Base-by-base conservation (phyloP, 1,140 invertebrate species). In the Pomacea maculata region DNA sequence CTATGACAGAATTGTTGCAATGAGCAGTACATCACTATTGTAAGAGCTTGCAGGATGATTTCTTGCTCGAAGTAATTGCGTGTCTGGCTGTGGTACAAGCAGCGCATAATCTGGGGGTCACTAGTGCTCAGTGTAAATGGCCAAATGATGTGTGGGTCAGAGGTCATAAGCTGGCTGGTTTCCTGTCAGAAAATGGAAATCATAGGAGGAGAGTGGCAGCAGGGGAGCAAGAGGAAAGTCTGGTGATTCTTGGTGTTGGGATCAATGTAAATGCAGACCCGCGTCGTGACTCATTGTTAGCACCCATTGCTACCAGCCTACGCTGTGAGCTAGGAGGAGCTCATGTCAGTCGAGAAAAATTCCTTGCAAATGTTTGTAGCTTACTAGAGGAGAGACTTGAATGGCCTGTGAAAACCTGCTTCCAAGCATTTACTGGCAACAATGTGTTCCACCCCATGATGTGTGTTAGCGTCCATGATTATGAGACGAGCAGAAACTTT, bases 101-200 rank as follows among this genome's bases (percentile, higher is more conserved):
- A 34, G 72, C 84, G 11, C 52, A 78, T 19, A 75, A 85, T 54
- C 29, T 82, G 73, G 85, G 84, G 15, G 75, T 88, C 7, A 63
- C 72, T 9, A 70, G 74, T 52, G 84, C 80, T n/a, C 80, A 75
- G 25, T 55, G 85, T 10, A 88, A 88, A 78, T 88, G 86, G 85
- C 83, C 84, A 29, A 88, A 88, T 83, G 87, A 88, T 72, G 25
- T 88, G 21, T 88, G 87, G 87, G 80, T 87, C 65, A 86, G 72
- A 83, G 87, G 87, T 80, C 86, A 87, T 77, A 88, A 88, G 71
- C 61, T 88, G 11, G 84, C 84, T 19, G 87, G 87, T 15, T 78
- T 83, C 61, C 75, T 88, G 34, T 78, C 80, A 67, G 87, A 88
- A 80, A 72, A 19, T 68, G 57, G 76, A 15, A 34, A 21, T 65